Conservation (phyloP, 2,797 vertebrate species). For the Salarias fasciatus region DNA sequence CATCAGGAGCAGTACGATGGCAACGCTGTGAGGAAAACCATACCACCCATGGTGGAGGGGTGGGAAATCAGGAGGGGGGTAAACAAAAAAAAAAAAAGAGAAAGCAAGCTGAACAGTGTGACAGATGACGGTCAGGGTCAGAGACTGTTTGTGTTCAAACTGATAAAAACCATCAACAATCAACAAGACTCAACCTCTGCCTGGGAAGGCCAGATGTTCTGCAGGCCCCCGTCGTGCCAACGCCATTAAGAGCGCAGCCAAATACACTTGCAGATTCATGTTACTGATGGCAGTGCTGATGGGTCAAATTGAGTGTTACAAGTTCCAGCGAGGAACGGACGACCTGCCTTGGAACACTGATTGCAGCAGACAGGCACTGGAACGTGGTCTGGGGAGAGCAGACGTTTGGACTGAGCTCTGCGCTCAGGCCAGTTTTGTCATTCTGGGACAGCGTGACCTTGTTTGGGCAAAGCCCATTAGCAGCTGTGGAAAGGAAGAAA, state of each 20-base stretch:
- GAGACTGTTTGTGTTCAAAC: constrained; percentile 40
- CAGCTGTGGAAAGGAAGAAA: constrained; percentile 26
- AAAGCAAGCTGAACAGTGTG: neutral
- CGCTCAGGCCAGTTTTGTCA: constrained; percentile 54
- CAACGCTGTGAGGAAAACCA: constrained; percentile 62
- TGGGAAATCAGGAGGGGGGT: neutral
- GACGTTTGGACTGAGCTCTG: constrained; percentile 43
- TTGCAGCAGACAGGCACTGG: constrained; percentile 61
- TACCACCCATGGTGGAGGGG: constrained; percentile 19
- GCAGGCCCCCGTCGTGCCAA: constrained; percentile 60
- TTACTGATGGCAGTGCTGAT: constrained; percentile 71
- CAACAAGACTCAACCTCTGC: constrained; percentile 56
- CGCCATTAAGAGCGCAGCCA: constrained; percentile 69
- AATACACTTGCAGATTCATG: constrained; percentile 70
- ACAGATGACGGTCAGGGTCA: constrained; percentile 23
- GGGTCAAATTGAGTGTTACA: constrained; percentile 77
- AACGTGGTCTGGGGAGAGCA: constrained; percentile 51
- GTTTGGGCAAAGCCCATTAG: constrained; percentile 57
- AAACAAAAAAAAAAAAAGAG: neutral
- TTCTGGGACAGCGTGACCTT: constrained; percentile 62
- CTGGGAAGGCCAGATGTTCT: constrained; percentile 77
- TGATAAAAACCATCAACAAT: constrained; percentile 60
- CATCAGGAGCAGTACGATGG: constrained; percentile 63
- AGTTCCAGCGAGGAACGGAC: constrained; percentile 68
- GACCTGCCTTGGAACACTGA: constrained; percentile 60